Evolutionary conservation across 2,113 vertebrate species (phyloP).

Genomic region (Ceyx margarethae): DNA sequence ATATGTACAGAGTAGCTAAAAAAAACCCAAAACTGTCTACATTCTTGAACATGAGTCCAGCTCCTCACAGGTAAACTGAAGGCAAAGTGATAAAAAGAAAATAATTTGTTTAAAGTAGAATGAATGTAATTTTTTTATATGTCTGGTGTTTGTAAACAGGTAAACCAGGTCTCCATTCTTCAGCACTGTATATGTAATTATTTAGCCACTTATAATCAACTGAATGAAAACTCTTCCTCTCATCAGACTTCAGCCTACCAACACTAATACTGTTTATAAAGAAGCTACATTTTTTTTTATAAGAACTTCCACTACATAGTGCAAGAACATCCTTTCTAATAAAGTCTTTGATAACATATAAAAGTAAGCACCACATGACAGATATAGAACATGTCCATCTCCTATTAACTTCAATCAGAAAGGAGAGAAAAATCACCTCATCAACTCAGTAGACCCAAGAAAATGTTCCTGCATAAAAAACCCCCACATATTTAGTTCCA

Average conservation of each 20-base stretch:
- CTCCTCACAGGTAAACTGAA: neutral
- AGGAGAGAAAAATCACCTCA: neutral
- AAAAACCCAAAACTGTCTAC: neutral
- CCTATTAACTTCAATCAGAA: constrained; percentile 15
- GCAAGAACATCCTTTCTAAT: neutral
- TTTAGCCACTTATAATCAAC: neutral
- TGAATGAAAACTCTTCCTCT: neutral
- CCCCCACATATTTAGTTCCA: neutral
- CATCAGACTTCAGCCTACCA: neutral
- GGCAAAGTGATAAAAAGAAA: neutral
- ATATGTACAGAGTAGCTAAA: neutral
- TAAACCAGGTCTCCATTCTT: neutral
- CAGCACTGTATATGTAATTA: neutral
- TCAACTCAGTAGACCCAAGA: constrained; percentile 3
- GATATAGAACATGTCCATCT: neutral
- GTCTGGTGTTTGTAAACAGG: neutral
- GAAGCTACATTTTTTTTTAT: neutral
- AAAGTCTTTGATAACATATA: neutral
- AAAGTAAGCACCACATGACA: neutral
- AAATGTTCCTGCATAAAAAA: constrained; percentile 3
- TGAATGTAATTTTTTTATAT: neutral
- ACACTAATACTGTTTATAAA: neutral
- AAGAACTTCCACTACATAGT: neutral
- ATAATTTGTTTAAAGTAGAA: neutral
- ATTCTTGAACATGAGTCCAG: neutral